A percentile compares a stretch with the other conserved stretches of the same genome.
Conservation (phyloP, 2,113 vertebrate species). For the Tamias sibiricus region DNA sequence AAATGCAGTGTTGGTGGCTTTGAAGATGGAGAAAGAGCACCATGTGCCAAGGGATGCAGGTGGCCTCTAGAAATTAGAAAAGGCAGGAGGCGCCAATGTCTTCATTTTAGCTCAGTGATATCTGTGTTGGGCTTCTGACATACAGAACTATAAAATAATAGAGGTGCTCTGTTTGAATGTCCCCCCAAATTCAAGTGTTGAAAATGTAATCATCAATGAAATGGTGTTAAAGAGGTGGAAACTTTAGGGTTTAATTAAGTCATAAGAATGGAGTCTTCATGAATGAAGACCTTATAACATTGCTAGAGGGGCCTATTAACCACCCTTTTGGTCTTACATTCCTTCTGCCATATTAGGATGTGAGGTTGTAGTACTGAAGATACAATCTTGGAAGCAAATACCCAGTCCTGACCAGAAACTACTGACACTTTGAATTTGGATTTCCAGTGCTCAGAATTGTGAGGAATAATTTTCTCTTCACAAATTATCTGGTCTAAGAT, state of each 20-base stretch:
- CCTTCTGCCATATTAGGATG: background rate
- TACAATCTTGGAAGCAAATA: background rate
- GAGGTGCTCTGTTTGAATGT: background rate
- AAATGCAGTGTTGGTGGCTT: background rate
- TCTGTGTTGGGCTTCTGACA: background rate
- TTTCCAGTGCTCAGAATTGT: background rate
- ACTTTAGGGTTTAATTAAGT: background rate
- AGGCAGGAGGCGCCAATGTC: background rate
- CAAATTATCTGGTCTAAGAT: background rate
- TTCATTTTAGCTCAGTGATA: background rate
- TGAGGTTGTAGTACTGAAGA: background rate
- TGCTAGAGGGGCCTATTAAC: background rate
- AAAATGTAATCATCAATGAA: background rate
- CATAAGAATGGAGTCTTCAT: background rate
- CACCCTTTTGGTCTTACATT: background rate
- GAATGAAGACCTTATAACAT: background rate
- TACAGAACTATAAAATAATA: background rate
- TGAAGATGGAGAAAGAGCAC: background rate
- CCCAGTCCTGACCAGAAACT: background rate
- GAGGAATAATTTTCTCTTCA: background rate
- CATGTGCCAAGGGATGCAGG: background rate
- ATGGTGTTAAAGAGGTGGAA: background rate
- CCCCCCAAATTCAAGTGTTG: background rate
- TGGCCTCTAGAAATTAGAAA: background rate
- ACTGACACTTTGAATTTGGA: background rate